Percentiles rank a stretch among this genome's conserved stretches.
These are phyloP conservation scores for Dipodomys spectabilis DNA, from an alignment of 2,113 vertebrate species.

Conservation along the genomic window DNA sequence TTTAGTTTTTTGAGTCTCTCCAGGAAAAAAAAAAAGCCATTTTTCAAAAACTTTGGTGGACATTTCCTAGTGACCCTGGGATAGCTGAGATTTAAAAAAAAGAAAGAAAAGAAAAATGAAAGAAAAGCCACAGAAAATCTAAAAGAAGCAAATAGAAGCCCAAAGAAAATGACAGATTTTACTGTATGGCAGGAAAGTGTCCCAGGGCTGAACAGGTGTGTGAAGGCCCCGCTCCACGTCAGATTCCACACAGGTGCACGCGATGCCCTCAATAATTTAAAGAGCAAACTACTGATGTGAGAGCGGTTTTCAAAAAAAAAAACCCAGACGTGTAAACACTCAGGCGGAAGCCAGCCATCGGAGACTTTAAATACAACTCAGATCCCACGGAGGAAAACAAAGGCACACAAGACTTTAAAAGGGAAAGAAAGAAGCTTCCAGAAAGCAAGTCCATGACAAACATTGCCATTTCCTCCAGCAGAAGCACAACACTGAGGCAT, in stretches of 20 bases:
- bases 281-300: slow-evolving; percentile 4
- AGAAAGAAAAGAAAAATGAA: not conserved
- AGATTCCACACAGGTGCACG: too few relatives aligned
- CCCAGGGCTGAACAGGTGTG: not conserved
- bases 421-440: not conserved
- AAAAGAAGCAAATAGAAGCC: not conserved
- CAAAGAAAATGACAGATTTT: not conserved
- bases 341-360: not conserved
- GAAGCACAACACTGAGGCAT: not conserved
- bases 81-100: not conserved
- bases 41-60: not conserved
- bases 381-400: slow-evolving; percentile 58
- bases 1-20: not conserved
- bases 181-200: not conserved
- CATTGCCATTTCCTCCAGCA: not conserved
- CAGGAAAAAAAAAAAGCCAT: not conserved
- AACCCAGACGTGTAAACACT: slow-evolving; percentile 1
- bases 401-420: slow-evolving; percentile 2
- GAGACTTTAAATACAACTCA: slow-evolving; percentile 63
- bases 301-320: slow-evolving; percentile 1
- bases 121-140: not conserved
- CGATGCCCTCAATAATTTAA: not conserved
- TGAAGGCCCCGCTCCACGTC: too few relatives aligned
- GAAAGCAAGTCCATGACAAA: not conserved
- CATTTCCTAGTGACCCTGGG: not conserved